Evolutionary conservation across 2,888 invertebrate species (phyloP).

Genomic region (Leucoptera coffeella): DNA sequence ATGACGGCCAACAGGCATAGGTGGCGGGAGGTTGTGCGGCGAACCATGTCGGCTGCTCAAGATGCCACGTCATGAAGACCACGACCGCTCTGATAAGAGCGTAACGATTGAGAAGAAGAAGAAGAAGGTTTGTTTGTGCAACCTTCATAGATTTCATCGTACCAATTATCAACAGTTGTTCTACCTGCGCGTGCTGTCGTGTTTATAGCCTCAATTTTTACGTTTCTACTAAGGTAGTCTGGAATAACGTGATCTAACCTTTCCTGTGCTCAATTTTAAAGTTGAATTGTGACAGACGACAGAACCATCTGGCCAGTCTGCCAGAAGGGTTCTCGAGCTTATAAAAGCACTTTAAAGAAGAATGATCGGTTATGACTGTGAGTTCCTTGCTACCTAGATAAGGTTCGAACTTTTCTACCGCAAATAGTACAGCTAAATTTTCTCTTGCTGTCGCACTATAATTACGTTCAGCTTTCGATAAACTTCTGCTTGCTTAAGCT

Average conservation of each 20-base stretch:
- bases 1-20: no score
- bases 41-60: no score
- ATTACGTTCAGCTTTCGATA: constrained; percentile 1
- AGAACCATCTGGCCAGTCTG: constrained; percentile 2
- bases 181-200: background rate
- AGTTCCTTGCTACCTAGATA: no score
- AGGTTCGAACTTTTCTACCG: constrained; percentile 7
- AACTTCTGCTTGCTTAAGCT: constrained; percentile 1
- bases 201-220: no score
- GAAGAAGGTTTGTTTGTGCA: constrained; percentile 1
- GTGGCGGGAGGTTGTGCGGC: no score
- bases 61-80: no score
- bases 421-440: constrained; percentile 5
- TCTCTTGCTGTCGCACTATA: constrained; percentile 5
- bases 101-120: no score
- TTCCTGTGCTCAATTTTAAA: constrained; percentile 3
- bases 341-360: constrained; percentile 2
- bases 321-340: constrained; percentile 1
- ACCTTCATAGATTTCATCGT: background rate
- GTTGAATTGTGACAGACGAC: constrained; percentile 2
- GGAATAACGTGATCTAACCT: constrained; percentile 3
- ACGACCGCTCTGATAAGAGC: no score
- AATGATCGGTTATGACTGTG: constrained; percentile 7
- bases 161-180: constrained; percentile 1
- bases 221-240: constrained; percentile 1